Evolutionary conservation across 2,888 invertebrate genomes (phyloP).

Genomic region (Geophilus truncorum): DNA sequence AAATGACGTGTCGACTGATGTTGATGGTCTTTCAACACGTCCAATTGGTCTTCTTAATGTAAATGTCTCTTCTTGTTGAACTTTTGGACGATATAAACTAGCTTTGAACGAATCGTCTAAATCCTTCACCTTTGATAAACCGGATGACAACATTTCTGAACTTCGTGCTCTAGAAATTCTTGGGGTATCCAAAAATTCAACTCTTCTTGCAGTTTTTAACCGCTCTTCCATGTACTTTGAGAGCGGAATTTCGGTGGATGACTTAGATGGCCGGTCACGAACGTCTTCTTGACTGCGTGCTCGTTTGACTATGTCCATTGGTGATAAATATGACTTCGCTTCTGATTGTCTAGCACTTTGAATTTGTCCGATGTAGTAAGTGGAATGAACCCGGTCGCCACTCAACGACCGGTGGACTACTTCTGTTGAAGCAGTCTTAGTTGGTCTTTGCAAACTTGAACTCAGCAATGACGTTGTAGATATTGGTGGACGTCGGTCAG

Average conservation of each 20-base stretch:
- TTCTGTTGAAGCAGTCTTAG: too few species aligned
- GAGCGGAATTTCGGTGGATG: neutral
- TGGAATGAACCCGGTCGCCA: neutral
- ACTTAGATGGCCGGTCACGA: neutral
- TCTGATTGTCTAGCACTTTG: too few species aligned
- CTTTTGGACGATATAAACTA: neutral
- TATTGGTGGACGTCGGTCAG: too few species aligned
- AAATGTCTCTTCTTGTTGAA: neutral
- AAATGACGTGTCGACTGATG: neutral
- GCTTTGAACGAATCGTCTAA: neutral
- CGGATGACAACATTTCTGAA: neutral
- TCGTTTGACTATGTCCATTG: neutral
- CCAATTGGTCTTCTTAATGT: neutral
- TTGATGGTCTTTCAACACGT: neutral
- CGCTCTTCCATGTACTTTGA: neutral
- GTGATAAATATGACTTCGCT: too few species aligned
- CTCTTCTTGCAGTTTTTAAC: neutral
- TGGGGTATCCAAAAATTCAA: neutral
- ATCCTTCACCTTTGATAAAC: neutral
- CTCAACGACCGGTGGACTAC: too few species aligned
- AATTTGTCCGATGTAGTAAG: neutral
- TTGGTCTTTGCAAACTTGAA: too few species aligned
- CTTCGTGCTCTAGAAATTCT: neutral
- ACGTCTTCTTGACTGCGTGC: neutral
- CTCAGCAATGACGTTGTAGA: too few species aligned